A percentile compares a stretch with the other conserved stretches of the same genome.
Conservation (phyloP, 1,140 invertebrate species). For the Achroia grisella region DNA sequence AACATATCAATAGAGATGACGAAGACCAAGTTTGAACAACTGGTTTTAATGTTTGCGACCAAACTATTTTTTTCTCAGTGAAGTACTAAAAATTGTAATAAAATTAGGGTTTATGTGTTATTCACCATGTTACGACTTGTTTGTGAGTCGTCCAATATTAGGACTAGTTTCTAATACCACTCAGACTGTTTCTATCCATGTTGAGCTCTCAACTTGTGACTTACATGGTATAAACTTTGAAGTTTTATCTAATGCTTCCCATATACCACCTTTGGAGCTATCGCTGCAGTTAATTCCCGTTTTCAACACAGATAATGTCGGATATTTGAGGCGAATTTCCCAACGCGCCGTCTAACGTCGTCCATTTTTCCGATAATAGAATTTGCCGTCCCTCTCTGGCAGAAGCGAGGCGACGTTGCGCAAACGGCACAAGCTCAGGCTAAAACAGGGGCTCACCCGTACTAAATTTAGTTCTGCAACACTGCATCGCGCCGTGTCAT, state of each 20-base stretch:
- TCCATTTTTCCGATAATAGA: slow-evolving; percentile 68
- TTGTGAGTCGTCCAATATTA: too few species aligned
- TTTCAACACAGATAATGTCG: slow-evolving; percentile 1
- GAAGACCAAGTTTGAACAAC: too few species aligned
- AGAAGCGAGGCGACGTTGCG: slow-evolving; percentile 41
- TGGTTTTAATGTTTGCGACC: too few species aligned
- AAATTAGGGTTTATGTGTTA: too few species aligned
- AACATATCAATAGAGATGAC: too few species aligned
- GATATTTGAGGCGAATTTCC: slow-evolving; percentile 18
- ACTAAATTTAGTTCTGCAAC: slow-evolving; percentile 70
- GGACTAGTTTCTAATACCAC: too few species aligned
- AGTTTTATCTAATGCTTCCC: not conserved
- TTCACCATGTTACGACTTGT: too few species aligned
- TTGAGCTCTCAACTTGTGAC: too few species aligned
- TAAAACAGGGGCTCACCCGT: slow-evolving; percentile 45
- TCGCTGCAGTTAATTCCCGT: slow-evolving; percentile 4
- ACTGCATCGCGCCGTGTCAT: slow-evolving; percentile 56
- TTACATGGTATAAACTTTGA: too few species aligned
- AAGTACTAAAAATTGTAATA: too few species aligned
- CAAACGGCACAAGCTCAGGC: slow-evolving; percentile 50
- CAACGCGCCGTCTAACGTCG: slow-evolving; percentile 26
- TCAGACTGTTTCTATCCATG: too few species aligned
- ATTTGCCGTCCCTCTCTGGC: slow-evolving; percentile 38
- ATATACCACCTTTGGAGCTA: not conserved
- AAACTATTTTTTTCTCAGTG: too few species aligned